Conservation (phyloP, 2,888 invertebrate species). For the Scaptomyza caliginosa region DNA sequence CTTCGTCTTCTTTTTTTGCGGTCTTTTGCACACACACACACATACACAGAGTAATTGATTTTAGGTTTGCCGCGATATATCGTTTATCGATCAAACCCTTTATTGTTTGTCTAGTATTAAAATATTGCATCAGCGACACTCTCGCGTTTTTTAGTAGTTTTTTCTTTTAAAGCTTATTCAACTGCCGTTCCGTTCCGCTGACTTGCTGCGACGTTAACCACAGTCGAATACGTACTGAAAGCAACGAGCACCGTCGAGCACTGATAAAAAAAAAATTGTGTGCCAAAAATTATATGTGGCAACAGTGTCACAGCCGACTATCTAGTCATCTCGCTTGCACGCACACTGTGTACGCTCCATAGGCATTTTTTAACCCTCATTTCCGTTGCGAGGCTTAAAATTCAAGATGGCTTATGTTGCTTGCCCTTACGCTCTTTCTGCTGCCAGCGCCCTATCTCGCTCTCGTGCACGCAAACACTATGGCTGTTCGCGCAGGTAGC, state of each 20-base stretch:
- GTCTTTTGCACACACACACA: constrained; percentile 7
- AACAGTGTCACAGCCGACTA: constrained; percentile 14
- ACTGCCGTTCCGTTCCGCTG: constrained; percentile 65
- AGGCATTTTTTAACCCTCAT: constrained; percentile 65
- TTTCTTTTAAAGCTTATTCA: constrained; percentile 18
- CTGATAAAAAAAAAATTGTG: constrained; percentile 56
- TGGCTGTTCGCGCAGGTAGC: constrained; percentile 44
- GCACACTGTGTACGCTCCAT: not conserved
- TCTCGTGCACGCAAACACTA: constrained; percentile 17
- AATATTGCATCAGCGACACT: constrained; percentile 12
- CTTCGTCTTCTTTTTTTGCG: constrained; percentile 17
- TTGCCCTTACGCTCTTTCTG: constrained; percentile 24
- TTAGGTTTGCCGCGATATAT: constrained; percentile 18
- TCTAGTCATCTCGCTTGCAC: constrained; percentile 52
- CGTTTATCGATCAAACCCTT: constrained; percentile 25
- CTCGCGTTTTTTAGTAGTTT: constrained; percentile 24
- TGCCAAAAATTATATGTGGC: not conserved
- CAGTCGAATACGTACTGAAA: constrained; percentile 69
- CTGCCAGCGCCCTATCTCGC: constrained; percentile 27
- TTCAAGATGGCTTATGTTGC: constrained; percentile 79
- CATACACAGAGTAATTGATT: constrained; percentile 11
- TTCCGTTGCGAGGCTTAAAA: constrained; percentile 64
- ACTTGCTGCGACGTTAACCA: constrained; percentile 66
- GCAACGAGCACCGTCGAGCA: constrained; percentile 46
- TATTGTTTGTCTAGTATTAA: constrained; percentile 11